These are phyloP conservation scores for Acronicta alni DNA, from an alignment of 2,888 invertebrate species.

Conservation along the genomic window DNA sequence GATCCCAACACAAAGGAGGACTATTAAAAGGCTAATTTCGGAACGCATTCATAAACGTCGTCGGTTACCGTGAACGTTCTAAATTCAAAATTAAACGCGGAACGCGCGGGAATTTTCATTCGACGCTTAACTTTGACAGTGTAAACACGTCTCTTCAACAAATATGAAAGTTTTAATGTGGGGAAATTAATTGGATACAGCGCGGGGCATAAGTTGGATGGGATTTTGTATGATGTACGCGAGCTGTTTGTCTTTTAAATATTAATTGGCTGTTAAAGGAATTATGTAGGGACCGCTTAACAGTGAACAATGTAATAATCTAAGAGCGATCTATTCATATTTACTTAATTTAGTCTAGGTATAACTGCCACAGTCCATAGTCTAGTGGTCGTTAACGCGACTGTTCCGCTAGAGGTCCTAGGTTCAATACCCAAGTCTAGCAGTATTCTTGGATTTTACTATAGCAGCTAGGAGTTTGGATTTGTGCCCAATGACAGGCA, in stretches of 20 bases:
- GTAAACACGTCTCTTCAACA: constrained; percentile 59
- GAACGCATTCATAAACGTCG: constrained; percentile 66
- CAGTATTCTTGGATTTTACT: no score
- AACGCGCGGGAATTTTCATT: constrained; percentile 56
- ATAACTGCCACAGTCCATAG: no score
- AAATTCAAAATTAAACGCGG: constrained; percentile 62
- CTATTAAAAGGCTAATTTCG: constrained; percentile 67
- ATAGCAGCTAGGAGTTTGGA: no score
- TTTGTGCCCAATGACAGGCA: no score
- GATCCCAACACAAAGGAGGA: constrained; percentile 59
- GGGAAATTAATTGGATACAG: constrained; percentile 57
- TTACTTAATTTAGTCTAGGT: no score
- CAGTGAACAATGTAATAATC: constrained; percentile 11
- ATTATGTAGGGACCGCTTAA: constrained; percentile 25
- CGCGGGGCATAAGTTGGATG: constrained; percentile 22
- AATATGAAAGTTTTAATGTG: constrained; percentile 59
- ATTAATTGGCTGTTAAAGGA: constrained; percentile 40
- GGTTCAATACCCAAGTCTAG: no score
- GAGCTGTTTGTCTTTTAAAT: constrained; percentile 42
- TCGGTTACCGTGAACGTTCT: constrained; percentile 57
- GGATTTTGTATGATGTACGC: constrained; percentile 41
- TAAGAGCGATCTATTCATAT: background rate
- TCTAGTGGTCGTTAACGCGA: no score
- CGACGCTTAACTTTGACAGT: constrained; percentile 51
- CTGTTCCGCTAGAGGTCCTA: no score